Conservation (phyloP, 1,140 invertebrate species). For the Micrasema minimum region DNA sequence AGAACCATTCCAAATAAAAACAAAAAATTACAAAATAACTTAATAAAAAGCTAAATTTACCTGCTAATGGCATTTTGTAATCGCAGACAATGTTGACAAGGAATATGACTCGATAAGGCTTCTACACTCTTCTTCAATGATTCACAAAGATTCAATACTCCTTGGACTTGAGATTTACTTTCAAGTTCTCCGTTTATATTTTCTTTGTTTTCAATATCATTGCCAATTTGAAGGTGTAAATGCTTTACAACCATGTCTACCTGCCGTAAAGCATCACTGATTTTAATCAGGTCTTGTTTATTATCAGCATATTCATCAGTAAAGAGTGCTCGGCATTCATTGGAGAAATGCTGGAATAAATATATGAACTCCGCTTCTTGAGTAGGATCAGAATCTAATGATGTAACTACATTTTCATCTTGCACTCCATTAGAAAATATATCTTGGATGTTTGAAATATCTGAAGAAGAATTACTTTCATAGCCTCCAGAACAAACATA, state of each 20-base stretch:
- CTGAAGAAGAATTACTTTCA: slow-evolving; percentile 32
- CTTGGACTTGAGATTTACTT: slow-evolving; percentile 42
- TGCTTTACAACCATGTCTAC: slow-evolving; percentile 62
- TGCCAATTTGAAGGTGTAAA: slow-evolving; percentile 58
- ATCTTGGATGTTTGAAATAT: slow-evolving; percentile 41
- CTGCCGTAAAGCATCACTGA: slow-evolving; percentile 64
- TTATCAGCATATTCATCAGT: slow-evolving; percentile 67
- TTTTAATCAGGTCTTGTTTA: slow-evolving; percentile 67
- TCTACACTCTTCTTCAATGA: slow-evolving; percentile 62
- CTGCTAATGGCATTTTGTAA: slow-evolving; percentile 69
- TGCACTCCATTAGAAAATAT: slow-evolving; percentile 42
- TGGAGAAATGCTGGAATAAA: slow-evolving; percentile 71
- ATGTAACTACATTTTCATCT: slow-evolving; percentile 59
- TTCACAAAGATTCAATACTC: slow-evolving; percentile 58
- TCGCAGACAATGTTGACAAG: slow-evolving; percentile 70
- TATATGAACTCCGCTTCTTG: slow-evolving; percentile 71
- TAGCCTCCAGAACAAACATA: slow-evolving; percentile 49
- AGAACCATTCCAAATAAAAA: neutral
- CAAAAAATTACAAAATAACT: too few relatives aligned
- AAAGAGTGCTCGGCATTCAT: slow-evolving; percentile 68
- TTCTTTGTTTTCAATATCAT: slow-evolving; percentile 46
- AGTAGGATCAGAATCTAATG: slow-evolving; percentile 63
- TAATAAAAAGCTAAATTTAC: slow-evolving; percentile 51
- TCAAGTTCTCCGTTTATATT: slow-evolving; percentile 10
- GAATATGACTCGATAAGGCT: slow-evolving; percentile 61